These are phyloP conservation scores for Syngnathoides biaculeatus DNA, from an alignment of 2,113 vertebrate genomes.

Conservation along the genomic window DNA sequence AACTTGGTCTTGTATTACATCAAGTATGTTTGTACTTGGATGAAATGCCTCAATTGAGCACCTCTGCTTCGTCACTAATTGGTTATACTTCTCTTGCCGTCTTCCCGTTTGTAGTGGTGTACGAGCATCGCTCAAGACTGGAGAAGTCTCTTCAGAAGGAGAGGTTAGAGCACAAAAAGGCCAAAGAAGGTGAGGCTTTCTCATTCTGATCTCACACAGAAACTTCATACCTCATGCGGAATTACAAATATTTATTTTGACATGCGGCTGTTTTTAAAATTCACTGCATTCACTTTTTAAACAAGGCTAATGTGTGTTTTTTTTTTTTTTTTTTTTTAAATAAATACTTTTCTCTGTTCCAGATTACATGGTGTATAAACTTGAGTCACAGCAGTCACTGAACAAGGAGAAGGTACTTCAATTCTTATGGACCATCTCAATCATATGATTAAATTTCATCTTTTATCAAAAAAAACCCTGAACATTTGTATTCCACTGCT, in stretches of 20 bases:
- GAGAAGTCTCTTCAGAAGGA: constrained; percentile 98
- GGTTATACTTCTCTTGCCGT: neutral
- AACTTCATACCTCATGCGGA: neutral
- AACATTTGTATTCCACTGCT: neutral
- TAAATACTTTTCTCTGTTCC: constrained; percentile 16
- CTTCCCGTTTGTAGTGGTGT: constrained; percentile 79
- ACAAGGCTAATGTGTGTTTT: no score
- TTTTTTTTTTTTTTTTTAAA: neutral
- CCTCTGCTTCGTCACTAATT: neutral
- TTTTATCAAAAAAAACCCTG: no score
- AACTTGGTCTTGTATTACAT: no score
- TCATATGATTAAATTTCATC: neutral
- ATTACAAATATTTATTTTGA: neutral
- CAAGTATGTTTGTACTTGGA: neutral
- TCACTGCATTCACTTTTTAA: no score
- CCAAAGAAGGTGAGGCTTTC: constrained; percentile 89
- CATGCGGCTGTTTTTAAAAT: neutral
- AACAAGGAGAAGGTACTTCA: constrained; percentile 92
- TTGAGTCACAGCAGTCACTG: constrained; percentile 91
- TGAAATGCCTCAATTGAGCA: neutral
- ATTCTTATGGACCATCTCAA: neutral
- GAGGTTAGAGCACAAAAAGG: constrained; percentile 94
- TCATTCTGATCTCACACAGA: neutral
- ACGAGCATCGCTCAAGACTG: constrained; percentile 94
- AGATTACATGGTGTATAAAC: constrained; percentile 96